phyloP scores from a whole-genome alignment of 2,113 vertebrate species.

The Suncus etruscus region DNA sequence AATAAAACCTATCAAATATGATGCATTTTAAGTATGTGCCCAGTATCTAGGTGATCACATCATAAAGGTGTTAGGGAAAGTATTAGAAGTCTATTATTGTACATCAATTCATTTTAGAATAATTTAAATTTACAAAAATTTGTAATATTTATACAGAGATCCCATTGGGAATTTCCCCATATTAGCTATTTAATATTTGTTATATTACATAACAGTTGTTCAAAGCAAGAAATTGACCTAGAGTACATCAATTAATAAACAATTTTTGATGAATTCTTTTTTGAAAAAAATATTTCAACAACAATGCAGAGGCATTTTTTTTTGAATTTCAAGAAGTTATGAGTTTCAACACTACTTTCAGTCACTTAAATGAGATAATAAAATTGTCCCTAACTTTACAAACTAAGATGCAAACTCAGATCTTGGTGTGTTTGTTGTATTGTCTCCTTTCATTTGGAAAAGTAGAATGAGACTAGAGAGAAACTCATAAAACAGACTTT shows the following conservation, averaged over 20 bases:
- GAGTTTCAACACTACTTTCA: constrained; percentile 78
- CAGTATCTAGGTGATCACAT: constrained; percentile 28
- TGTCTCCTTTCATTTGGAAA: constrained; percentile 94
- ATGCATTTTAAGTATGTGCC: background rate
- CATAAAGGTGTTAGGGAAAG: constrained; percentile 38
- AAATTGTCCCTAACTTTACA: constrained; percentile 85
- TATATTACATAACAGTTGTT: background rate
- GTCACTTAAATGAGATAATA: constrained; percentile 65
- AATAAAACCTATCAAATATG: background rate
- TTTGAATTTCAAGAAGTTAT: constrained; percentile 64
- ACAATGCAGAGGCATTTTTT: constrained; percentile 67
- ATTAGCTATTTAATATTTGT: background rate
- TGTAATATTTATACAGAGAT: background rate
- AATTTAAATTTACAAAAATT: constrained; percentile 24
- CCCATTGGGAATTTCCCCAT: background rate
- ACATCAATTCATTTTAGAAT: background rate
- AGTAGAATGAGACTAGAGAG: constrained; percentile 86
- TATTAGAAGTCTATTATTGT: background rate
- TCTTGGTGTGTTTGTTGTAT: constrained; percentile 90
- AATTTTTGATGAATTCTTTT: constrained; percentile 64
- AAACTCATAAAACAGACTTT: constrained; percentile 93
- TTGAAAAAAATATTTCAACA: constrained; percentile 57
- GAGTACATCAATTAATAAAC: constrained; percentile 34
- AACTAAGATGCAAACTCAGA: constrained; percentile 92
- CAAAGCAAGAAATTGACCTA: background rate